These are phyloP conservation scores for Brachypodius melanocephalos DNA, from an alignment of 2,113 vertebrate genomes.

Conservation along the genomic window DNA sequence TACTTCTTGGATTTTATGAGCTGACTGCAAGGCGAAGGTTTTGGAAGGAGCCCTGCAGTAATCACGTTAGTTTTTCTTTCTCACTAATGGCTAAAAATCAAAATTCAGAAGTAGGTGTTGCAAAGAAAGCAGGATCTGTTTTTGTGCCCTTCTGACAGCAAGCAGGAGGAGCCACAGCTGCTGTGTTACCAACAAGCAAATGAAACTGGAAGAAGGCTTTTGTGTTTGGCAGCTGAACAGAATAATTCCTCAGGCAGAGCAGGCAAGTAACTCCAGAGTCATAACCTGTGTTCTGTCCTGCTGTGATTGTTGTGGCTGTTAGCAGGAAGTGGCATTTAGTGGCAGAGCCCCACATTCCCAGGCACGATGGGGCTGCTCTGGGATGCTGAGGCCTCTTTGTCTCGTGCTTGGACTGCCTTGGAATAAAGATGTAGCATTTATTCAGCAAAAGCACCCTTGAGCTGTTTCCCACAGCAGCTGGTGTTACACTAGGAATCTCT, in stretches of 20 bases:
- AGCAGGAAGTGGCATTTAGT: not conserved
- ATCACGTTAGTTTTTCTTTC: not conserved
- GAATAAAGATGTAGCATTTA: not conserved
- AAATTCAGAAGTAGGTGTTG: not conserved
- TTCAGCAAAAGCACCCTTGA: not conserved
- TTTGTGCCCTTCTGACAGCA: not conserved
- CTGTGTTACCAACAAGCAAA: not conserved
- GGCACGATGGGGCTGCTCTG: not conserved
- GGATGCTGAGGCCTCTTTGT: not conserved
- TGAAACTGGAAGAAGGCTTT: not conserved
- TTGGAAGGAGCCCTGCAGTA: not conserved
- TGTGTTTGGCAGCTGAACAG: not conserved
- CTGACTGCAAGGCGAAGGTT: not conserved
- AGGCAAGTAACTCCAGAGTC: rapidly evolving
- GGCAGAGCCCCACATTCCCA: not conserved
- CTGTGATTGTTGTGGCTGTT: not conserved
- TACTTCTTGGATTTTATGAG: not conserved
- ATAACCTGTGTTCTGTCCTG: not conserved
- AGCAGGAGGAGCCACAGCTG: not conserved
- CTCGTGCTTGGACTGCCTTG: not conserved
- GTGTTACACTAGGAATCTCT: not conserved
- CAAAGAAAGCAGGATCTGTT: not conserved
- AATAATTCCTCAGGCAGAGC: not conserved
- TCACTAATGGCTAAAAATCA: not conserved
- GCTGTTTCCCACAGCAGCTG: not conserved